Percentiles rank a stretch among this genome's conserved stretches.
Conservation (phyloP, 2,888 invertebrate species). For the Suillia variegata region DNA sequence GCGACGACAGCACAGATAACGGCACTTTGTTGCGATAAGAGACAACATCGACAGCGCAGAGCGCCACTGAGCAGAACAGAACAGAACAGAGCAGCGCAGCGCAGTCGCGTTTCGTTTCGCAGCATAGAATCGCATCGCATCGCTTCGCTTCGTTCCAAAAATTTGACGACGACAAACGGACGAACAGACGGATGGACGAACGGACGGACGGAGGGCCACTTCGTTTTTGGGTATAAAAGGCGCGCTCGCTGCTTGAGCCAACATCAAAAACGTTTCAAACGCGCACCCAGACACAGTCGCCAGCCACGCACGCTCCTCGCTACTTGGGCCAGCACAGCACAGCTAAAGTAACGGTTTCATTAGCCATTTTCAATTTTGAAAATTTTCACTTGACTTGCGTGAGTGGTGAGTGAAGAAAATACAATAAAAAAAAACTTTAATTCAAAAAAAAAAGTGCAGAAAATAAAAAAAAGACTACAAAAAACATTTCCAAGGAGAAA, state of each 20-base stretch:
- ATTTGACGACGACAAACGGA: neutral
- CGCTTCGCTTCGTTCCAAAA: neutral
- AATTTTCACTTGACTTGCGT: slow-evolving; percentile 9
- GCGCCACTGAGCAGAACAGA: slow-evolving; percentile 12
- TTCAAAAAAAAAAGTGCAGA: neutral
- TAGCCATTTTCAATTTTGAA: slow-evolving; percentile 10
- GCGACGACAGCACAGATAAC: neutral
- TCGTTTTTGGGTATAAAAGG: slow-evolving; percentile 10
- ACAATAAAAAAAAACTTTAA: slow-evolving; percentile 10
- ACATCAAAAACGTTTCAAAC: slow-evolving; percentile 36
- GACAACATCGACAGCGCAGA: neutral
- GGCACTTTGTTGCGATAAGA: neutral
- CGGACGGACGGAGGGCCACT: neutral
- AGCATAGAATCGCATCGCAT: slow-evolving; percentile 14
- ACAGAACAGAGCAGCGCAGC: slow-evolving; percentile 17
- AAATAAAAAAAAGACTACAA: neutral
- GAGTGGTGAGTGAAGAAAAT: slow-evolving; percentile 7
- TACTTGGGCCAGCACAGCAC: too few species aligned
- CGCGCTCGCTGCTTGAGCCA: slow-evolving; percentile 24
- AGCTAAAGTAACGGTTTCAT: neutral
- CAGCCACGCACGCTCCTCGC: slow-evolving; percentile 11
- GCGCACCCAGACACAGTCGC: slow-evolving; percentile 29
- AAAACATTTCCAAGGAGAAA: slow-evolving; percentile 5
- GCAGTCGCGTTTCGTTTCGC: slow-evolving; percentile 15
- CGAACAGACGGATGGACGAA: too few species aligned